Evolutionary conservation across 2,113 vertebrate species (phyloP), one percentile per base, ranked within the genome.

Genomic region (Peromyscus polionotus): DNA sequence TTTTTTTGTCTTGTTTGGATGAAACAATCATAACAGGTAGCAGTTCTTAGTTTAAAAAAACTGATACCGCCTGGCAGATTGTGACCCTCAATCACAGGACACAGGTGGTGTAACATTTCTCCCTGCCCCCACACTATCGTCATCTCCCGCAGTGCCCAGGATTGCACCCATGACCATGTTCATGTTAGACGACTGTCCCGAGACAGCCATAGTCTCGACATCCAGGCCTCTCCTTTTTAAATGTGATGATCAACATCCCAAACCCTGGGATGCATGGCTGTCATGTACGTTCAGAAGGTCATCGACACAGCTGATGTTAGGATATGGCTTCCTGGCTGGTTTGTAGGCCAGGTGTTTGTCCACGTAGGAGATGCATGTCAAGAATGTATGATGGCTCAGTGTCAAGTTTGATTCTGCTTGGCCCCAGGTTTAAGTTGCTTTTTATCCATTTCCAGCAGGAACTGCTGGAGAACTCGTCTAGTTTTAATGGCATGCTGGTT

Each of bases 371-470:
- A 77, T 90, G 51, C 54, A 51, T 14, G 28, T 42, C 33, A 42
- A 11, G 81, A 77, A 20, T 61, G 75, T 45, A 59, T 33, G 83
- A 76, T 36, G 6, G 31, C 12, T 92, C 45, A 1, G 0, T 73
- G 33, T 93, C 51, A 85, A 45, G 90, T 39, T 39, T 12, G 54
- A 59, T 90, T 96, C 54, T 73, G 36, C 77, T 48, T 92, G 70
- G 61, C 84, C 10, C 24, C 59, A 80, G 20, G 70, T 42, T 91
- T 67, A 26, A 54, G 8, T 24, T 83, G 86, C 42, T 61, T 39
- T 81, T 85, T 65, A 65, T 89, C 39, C 33, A 91, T 65, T 65
- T 91, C 79, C 51, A 79, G 33, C 81, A 93, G 94, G 86, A 89
- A 33, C 65, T 86, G 59, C 42, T 42, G 39, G 94, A 81, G 16